Conservation (phyloP, 2,797 vertebrate species). For the Coracias cyanogaster region DNA sequence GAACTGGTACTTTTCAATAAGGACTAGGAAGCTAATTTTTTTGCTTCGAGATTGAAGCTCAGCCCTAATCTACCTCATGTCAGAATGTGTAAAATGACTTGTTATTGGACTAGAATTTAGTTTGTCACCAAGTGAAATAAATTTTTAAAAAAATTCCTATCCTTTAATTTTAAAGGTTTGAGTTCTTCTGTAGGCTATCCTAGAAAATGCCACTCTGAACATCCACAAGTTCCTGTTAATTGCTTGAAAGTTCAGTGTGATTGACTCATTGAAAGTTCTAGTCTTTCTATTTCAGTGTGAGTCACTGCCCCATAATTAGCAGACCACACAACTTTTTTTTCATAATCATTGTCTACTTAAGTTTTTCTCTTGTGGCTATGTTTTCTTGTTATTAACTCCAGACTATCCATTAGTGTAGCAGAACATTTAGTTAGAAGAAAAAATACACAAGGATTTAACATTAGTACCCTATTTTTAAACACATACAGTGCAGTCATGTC, state of each 20-base stretch:
- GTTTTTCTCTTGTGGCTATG: neutral
- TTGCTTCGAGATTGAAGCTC: neutral
- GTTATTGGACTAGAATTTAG: neutral
- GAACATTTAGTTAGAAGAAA: neutral
- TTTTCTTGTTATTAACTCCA: conserved; percentile 6
- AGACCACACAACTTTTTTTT: neutral
- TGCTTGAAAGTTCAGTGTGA: neutral
- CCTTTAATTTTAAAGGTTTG: neutral
- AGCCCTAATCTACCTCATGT: neutral
- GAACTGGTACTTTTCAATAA: neutral
- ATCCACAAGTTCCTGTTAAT: neutral
- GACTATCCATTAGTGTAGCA: neutral
- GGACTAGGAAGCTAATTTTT: neutral
- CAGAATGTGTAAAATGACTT: neutral
- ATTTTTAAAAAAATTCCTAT: neutral
- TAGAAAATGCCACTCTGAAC: neutral
- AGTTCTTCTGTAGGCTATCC: neutral
- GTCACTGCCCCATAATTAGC: neutral
- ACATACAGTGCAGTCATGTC: neutral
- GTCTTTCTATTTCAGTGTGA: neutral
- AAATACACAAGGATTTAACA: neutral
- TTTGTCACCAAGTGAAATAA: neutral
- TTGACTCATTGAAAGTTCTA: neutral
- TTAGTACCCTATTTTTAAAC: neutral
- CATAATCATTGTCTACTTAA: neutral